Evolutionary conservation across 2,113 vertebrate genomes (phyloP).

Genomic region (Ailurus styani): DNA sequence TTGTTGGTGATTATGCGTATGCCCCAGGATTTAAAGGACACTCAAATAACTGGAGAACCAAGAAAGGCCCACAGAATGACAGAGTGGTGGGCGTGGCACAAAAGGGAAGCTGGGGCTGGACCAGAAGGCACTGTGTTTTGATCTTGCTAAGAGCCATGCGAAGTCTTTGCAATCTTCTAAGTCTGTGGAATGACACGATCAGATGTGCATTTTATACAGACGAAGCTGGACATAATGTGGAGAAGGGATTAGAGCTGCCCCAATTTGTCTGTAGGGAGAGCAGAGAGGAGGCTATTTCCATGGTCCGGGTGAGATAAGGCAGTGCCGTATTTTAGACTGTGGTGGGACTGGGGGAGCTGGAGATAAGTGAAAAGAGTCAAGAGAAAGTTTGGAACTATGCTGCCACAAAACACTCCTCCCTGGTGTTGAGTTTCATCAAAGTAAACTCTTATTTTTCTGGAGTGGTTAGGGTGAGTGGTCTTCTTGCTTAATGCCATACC

Average conservation of each 20-base stretch:
- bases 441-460: neutral
- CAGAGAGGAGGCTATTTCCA: neutral
- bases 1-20: neutral
- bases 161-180: neutral
- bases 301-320: accelerated
- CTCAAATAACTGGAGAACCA: neutral
- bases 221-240: neutral
- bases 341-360: neutral
- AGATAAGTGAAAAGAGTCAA: neutral
- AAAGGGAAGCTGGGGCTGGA: neutral
- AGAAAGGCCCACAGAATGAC: neutral
- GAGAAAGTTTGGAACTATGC: neutral
- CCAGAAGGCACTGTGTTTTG: neutral
- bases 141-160: neutral
- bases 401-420: neutral
- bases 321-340: neutral
- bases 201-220: neutral
- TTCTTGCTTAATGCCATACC: neutral
- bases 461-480: neutral
- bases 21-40: neutral
- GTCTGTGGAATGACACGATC: neutral
- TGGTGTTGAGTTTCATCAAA: neutral
- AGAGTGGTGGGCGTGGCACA: no score
- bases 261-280: neutral
- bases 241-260: neutral